phyloP scores from a whole-genome alignment of 1,140 invertebrate species.

The Xylocopa sonorina region DNA sequence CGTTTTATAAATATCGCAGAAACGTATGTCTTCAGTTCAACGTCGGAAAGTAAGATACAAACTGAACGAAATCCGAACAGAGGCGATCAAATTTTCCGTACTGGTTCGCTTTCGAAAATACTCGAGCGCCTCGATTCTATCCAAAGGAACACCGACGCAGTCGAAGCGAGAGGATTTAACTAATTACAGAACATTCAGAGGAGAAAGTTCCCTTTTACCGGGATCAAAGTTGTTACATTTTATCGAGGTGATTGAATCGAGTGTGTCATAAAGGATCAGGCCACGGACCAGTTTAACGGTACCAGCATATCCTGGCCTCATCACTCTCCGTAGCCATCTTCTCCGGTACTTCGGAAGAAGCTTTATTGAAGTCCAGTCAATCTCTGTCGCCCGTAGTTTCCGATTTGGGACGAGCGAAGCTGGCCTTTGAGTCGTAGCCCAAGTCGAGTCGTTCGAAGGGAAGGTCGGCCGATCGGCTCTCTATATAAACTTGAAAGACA shows the following conservation, averaged over 20 bases:
- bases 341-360: constrained; percentile 56
- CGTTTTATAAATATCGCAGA: too few relatives aligned
- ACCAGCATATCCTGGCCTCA: constrained; percentile 47
- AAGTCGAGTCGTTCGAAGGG: constrained; percentile 2
- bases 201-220: background rate
- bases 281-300: constrained; percentile 55
- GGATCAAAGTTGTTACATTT: constrained; percentile 58
- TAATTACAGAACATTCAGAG: background rate
- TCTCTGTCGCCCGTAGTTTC: constrained; percentile 68
- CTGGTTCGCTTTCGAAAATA: background rate
- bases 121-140: background rate
- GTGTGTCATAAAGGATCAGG: constrained; percentile 52
- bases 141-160: background rate
- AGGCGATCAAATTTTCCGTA: too few relatives aligned
- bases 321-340: constrained; percentile 59
- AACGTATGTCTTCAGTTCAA: too few relatives aligned
- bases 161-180: background rate
- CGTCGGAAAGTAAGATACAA: too few relatives aligned
- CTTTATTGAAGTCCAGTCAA: constrained; percentile 75
- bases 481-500: constrained; percentile 75
- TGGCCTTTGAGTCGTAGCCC: constrained; percentile 57
- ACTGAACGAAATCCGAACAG: too few relatives aligned
- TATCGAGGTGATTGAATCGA: constrained; percentile 59
- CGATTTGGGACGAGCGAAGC: constrained; percentile 57
- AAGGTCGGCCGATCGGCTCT: constrained; percentile 63